Percentiles rank a stretch among this genome's conserved stretches.
These are phyloP conservation scores for Indicator indicator DNA, from an alignment of 2,113 vertebrate genomes.

Conservation along the genomic window DNA sequence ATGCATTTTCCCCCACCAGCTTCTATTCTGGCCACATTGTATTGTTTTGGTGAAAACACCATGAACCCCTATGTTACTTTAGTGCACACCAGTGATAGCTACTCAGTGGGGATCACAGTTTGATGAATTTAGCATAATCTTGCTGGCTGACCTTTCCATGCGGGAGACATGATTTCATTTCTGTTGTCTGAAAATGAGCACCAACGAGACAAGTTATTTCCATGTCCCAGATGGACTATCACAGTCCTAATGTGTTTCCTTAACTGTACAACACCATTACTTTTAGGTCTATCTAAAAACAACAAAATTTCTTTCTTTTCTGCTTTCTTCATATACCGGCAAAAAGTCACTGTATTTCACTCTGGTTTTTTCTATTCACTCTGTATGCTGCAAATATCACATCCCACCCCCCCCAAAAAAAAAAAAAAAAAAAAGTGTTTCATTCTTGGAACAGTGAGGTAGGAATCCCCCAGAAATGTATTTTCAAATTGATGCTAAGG, in stretches of 20 bases:
- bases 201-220: slow-evolving; percentile 62
- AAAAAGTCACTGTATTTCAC: background rate
- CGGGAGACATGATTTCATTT: slow-evolving; percentile 72
- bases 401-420: background rate
- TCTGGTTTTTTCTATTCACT: background rate
- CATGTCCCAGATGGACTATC: slow-evolving; percentile 48
- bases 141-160: slow-evolving; percentile 54
- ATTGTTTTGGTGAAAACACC: slow-evolving; percentile 50
- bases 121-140: slow-evolving; percentile 68
- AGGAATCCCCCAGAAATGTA: background rate
- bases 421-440: background rate
- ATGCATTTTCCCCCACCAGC: background rate
- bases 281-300: slow-evolving; percentile 50
- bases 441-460: background rate
- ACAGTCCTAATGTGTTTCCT: slow-evolving; percentile 17
- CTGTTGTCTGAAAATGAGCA: slow-evolving; percentile 67
- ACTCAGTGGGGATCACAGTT: slow-evolving; percentile 7
- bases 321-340: background rate
- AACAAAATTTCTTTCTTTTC: background rate
- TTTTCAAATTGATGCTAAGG: background rate
- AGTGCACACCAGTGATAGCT: background rate
- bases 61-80: slow-evolving; percentile 4
- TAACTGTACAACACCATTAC: slow-evolving; percentile 7
- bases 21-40: slow-evolving; percentile 41
- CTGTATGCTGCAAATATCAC: background rate